Evolutionary conservation across 2,888 invertebrate species (phyloP).

Genomic region (Polydrusus cervinus): DNA sequence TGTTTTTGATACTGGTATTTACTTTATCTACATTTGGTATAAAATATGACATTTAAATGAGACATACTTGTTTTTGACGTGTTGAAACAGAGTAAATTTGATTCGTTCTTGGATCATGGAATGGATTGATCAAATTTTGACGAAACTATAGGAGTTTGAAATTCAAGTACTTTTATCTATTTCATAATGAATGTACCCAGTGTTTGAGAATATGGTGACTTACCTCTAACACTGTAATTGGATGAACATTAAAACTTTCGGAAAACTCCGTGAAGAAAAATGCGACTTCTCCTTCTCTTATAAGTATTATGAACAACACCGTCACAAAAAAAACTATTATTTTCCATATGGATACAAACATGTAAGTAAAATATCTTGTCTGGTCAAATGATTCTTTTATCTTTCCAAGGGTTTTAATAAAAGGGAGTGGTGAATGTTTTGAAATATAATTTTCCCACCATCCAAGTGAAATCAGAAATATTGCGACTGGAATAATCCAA

Average conservation of each 20-base stretch:
- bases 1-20: too few species aligned
- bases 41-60: too few species aligned
- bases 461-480: slow-evolving; percentile 86
- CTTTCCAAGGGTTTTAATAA: slow-evolving; percentile 83
- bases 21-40: too few species aligned
- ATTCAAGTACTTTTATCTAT: too few species aligned
- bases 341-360: slow-evolving; percentile 95
- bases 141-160: too few species aligned
- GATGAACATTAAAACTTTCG: slow-evolving; percentile 84
- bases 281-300: slow-evolving; percentile 84
- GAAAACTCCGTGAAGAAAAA: slow-evolving; percentile 86
- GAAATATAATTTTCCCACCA: slow-evolving; percentile 97
- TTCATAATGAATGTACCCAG: too few species aligned
- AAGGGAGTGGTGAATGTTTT: slow-evolving; percentile 85
- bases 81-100: too few species aligned
- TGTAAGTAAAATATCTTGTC: slow-evolving; percentile 91
- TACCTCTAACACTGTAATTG: slow-evolving; percentile 85
- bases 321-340: slow-evolving; percentile 86
- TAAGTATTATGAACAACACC: slow-evolving; percentile 81
- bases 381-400: slow-evolving; percentile 86
- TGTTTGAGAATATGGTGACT: slow-evolving; percentile 7
- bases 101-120: too few species aligned
- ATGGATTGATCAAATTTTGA: too few species aligned
- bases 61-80: too few species aligned
- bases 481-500: slow-evolving; percentile 90